Evolutionary conservation across 2,797 vertebrate genomes (phyloP).

Genomic region (Lindbergichthys nudifrons): DNA sequence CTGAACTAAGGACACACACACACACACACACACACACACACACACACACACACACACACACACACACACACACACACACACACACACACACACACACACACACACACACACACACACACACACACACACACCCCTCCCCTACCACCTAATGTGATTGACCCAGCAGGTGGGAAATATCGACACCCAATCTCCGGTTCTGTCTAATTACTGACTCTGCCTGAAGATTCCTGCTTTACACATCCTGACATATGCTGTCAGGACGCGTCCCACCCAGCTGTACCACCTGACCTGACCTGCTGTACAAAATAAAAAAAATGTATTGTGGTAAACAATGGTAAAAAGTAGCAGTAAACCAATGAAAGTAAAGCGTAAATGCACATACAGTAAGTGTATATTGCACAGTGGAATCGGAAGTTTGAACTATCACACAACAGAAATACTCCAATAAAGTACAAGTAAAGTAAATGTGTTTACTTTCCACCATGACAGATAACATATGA

Average conservation of each 20-base stretch:
- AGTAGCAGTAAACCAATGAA: too few species aligned
- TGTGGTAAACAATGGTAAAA: too few species aligned
- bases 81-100: not conserved
- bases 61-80: not conserved
- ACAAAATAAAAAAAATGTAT: too few species aligned
- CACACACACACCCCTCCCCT: not conserved
- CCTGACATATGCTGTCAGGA: slow-evolving; percentile 47
- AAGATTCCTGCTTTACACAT: slow-evolving; percentile 39
- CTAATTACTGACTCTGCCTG: slow-evolving; percentile 58
- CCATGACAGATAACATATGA: too few species aligned
- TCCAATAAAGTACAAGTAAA: too few species aligned
- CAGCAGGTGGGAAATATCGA: slow-evolving; percentile 59
- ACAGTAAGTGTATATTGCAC: too few species aligned
- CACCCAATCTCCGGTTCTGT: slow-evolving; percentile 37
- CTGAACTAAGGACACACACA: too few species aligned
- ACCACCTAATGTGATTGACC: slow-evolving; percentile 54
- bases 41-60: not conserved
- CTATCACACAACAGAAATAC: too few species aligned
- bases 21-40: not conserved
- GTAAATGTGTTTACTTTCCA: too few species aligned
- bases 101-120: not conserved
- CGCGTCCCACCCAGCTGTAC: slow-evolving; percentile 4
- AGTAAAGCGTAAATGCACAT: too few species aligned
- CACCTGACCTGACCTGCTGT: slow-evolving; percentile 20
- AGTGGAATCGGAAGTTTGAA: too few species aligned